A percentile compares a stretch with the other conserved stretches of the same genome.
Evolutionary conservation across 2,797 vertebrate genomes (phyloP).

Genomic region (Eutrigla gurnardus): DNA sequence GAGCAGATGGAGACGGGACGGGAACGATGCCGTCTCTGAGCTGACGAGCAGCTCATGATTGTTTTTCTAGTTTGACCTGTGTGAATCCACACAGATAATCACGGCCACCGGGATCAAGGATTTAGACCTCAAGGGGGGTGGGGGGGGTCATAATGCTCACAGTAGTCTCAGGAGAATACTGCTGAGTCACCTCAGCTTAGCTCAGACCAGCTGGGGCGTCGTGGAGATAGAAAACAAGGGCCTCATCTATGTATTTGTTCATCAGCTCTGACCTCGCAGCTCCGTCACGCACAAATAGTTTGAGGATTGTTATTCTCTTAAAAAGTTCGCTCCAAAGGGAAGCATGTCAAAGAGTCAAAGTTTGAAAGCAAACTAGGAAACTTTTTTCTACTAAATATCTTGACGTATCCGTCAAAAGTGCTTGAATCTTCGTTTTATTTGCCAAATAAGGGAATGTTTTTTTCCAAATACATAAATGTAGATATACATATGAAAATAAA

Average conservation of each 20-base stretch:
- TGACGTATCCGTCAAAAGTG: neutral
- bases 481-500: neutral
- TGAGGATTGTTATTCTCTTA: slow-evolving; percentile 10
- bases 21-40: slow-evolving; percentile 57
- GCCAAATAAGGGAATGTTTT: neutral
- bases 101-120: slow-evolving; percentile 68
- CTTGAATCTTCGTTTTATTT: neutral
- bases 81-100: slow-evolving; percentile 76
- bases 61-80: slow-evolving; percentile 74
- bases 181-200: slow-evolving; percentile 64
- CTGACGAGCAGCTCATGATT: slow-evolving; percentile 66
- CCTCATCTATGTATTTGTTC: slow-evolving; percentile 4
- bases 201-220: slow-evolving; percentile 40
- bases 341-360: slow-evolving; percentile 4
- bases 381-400: neutral
- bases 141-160: slow-evolving; percentile 47
- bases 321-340: neutral
- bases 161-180: slow-evolving; percentile 58
- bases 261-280: slow-evolving; percentile 4
- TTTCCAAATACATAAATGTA: neutral
- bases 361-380: neutral
- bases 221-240: slow-evolving; percentile 29
- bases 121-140: slow-evolving; percentile 67
- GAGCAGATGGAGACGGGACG: slow-evolving; percentile 71
- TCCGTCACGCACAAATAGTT: slow-evolving; percentile 9